Evolutionary conservation across 53 echinoderm and acorn worm genomes (phyloP), one percentile per base, ranked within the genome.

Genomic region (Crossaster papposus): DNA sequence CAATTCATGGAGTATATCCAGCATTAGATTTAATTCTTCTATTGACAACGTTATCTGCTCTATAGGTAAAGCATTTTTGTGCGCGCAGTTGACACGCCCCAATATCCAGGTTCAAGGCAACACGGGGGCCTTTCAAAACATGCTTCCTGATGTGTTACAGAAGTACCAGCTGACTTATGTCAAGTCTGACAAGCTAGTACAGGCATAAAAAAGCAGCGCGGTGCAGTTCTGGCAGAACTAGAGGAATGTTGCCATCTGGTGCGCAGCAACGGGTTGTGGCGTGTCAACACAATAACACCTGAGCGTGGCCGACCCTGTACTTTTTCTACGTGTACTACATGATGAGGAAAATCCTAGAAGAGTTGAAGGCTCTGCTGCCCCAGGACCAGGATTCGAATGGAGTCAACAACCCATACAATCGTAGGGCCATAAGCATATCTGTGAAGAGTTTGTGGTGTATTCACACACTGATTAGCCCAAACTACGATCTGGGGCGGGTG

Each of bases 271-370:
- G 4, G 28, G 68, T 22, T 68, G 68, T 28, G 68, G 68, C 20
- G 68, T 68, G 9, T 68, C 68, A 22, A 13, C 20, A 22, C 9
- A 18, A 68, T 10, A 68, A 6, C 68, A 68, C 20, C 20, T 68
- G 68, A 18, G 5, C 68, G 80, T 15, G 5, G 54, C 6, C 22
- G 54, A 80, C 29, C 26, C 51, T 80, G 29, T 52, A 51, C 51
- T 15, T 22, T 11, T 80, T 80, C 22, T 53, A 80, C 80, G 51
- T 30, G 20, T 80, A 80, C 30, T 80, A 80, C 53, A 51, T 50
- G 51, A 80, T 80, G 5, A 14, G 54, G 36, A 3, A 23, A 4
- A 80, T 80, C 6, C 80, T 80, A 14, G 17, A 36, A 3, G 54
- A 80, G 22, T 50, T 80, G 80, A 3, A 15, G 53, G 30, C 51